Evolutionary conservation across 2,797 vertebrate species (phyloP).

Genomic region (Tinamus major): DNA sequence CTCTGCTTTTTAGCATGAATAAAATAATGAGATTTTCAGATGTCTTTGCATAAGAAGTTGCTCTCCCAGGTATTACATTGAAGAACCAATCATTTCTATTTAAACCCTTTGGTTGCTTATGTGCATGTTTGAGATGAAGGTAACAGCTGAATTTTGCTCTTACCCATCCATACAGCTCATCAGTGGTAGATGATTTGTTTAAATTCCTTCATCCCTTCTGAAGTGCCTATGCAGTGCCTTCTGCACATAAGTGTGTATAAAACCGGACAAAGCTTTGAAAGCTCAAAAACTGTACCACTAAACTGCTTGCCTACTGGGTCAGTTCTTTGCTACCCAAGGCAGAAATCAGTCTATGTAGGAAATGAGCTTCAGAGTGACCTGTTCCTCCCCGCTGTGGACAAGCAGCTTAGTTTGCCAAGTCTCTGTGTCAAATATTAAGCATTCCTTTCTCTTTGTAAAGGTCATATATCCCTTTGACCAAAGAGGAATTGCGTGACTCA

Average conservation of each 20-base stretch:
- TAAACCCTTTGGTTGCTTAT: background rate
- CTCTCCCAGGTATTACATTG: background rate
- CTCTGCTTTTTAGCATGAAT: background rate
- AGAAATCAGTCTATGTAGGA: background rate
- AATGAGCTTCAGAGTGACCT: background rate
- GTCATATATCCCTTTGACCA: background rate
- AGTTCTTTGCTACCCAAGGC: background rate
- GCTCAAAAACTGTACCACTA: background rate
- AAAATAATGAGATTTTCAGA: background rate
- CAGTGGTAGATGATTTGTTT: background rate
- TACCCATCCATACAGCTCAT: background rate
- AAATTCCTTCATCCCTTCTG: background rate
- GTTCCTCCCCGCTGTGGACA: fast-evolving
- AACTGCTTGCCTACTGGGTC: background rate
- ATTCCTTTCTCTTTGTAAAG: background rate
- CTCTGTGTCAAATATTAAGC: background rate
- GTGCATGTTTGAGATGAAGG: background rate
- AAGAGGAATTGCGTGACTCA: background rate
- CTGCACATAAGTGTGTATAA: background rate
- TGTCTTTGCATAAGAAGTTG: background rate
- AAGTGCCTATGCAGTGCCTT: background rate
- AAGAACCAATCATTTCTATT: background rate
- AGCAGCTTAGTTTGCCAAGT: background rate
- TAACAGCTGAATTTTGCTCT: background rate
- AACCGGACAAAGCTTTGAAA: background rate